Evolutionary conservation across 2,888 invertebrate species (phyloP).

Genomic region (Timema cristinae): DNA sequence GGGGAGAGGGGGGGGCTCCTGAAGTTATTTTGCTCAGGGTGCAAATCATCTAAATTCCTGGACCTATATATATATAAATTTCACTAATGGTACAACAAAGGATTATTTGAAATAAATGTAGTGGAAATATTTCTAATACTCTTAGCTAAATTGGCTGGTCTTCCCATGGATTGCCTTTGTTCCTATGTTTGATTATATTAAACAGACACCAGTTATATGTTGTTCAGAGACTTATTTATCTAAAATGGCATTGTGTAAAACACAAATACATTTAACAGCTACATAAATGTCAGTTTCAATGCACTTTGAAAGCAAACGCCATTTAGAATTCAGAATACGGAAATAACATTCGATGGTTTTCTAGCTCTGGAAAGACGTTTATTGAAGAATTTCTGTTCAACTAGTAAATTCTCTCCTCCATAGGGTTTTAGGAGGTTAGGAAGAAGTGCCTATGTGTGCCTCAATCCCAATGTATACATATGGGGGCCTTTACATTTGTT

Average conservation of each 20-base stretch:
- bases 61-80: neutral
- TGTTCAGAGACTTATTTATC: constrained; percentile 19
- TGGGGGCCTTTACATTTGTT: constrained; percentile 28
- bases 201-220: neutral
- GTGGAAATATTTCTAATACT: constrained; percentile 3
- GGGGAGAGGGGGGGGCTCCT: too few relatives aligned
- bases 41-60: too few relatives aligned
- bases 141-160: constrained; percentile 4
- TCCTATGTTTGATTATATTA: neutral
- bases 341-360: constrained; percentile 21
- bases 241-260: constrained; percentile 26
- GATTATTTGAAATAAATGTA: constrained; percentile 1
- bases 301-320: constrained; percentile 24
- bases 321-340: constrained; percentile 24
- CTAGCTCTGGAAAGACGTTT: constrained; percentile 20
- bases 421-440: constrained; percentile 23
- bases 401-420: constrained; percentile 16
- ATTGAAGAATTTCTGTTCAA: constrained; percentile 22
- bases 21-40: too few relatives aligned
- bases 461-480: too few relatives aligned
- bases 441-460: constrained; percentile 26
- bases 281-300: constrained; percentile 23
- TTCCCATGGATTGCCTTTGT: neutral
- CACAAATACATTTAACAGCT: constrained; percentile 20
- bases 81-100: neutral